Evolutionary conservation across 2,888 invertebrate genomes (phyloP).

Genomic region (Exephanes ischioxanthus): DNA sequence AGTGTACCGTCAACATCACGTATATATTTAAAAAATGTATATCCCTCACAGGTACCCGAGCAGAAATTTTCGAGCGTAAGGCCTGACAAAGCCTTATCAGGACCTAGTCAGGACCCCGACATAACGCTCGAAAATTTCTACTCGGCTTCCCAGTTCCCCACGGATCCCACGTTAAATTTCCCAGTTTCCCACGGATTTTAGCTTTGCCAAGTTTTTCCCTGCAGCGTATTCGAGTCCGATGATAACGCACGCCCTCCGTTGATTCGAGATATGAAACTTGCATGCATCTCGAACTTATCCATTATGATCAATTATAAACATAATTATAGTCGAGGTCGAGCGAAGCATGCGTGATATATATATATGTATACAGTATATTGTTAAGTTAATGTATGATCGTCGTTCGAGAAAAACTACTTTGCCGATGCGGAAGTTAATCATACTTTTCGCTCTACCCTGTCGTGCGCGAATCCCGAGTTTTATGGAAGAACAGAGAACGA

Average conservation of each 20-base stretch:
- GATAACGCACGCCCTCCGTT: conserved; percentile 14
- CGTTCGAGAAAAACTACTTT: conserved; percentile 65
- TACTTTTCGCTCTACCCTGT: conserved; percentile 12
- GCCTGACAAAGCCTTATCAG: no score
- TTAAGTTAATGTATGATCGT: conserved; percentile 51
- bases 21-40: no score
- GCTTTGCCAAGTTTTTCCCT: neutral
- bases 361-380: conserved; percentile 33
- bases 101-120: no score
- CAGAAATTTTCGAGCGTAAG: no score
- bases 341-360: conserved; percentile 60
- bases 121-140: no score
- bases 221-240: neutral
- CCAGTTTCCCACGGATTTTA: neutral
- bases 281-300: conserved; percentile 56
- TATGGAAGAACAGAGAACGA: conserved; percentile 3
- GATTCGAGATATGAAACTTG: conserved; percentile 45
- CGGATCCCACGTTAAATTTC: no score
- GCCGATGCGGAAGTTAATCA: conserved; percentile 23
- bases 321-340: conserved; percentile 62
- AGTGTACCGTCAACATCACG: no score
- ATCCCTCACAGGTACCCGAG: no score
- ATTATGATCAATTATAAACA: conserved; percentile 35
- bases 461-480: conserved; percentile 29
- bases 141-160: neutral